Conservation (phyloP, 2,113 vertebrate genomes). For the Barnardius zonarius region DNA sequence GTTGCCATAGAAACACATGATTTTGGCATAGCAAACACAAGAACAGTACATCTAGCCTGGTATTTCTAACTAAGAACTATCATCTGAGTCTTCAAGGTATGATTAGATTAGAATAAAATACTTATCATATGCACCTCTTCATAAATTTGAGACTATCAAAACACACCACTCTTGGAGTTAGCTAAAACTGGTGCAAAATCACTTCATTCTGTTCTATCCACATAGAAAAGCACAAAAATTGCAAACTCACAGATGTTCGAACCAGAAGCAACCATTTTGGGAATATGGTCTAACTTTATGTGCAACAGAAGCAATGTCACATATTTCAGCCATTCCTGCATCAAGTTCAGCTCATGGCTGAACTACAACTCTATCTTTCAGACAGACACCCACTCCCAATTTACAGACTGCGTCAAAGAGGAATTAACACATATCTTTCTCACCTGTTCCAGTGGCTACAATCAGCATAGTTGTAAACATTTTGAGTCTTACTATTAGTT, state of each 20-base stretch:
- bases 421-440: neutral
- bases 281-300: neutral
- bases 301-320: neutral
- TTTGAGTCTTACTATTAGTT: neutral
- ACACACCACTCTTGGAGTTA: neutral
- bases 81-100: neutral
- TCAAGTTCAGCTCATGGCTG: neutral
- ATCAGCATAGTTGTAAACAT: neutral
- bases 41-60: neutral
- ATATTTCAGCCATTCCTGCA: neutral
- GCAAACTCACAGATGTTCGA: neutral
- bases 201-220: neutral
- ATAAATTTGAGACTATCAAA: neutral
- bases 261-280: neutral
- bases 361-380: neutral
- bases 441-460: neutral
- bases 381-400: neutral
- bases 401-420: neutral
- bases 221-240: neutral
- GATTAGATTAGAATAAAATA: neutral
- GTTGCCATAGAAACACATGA: constrained; percentile 27
- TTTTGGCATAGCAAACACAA: neutral
- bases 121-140: neutral
- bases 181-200: neutral
- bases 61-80: neutral